Base-by-base conservation (phyloP, 2,113 vertebrate genomes). In the Redunca redunca region DNA sequence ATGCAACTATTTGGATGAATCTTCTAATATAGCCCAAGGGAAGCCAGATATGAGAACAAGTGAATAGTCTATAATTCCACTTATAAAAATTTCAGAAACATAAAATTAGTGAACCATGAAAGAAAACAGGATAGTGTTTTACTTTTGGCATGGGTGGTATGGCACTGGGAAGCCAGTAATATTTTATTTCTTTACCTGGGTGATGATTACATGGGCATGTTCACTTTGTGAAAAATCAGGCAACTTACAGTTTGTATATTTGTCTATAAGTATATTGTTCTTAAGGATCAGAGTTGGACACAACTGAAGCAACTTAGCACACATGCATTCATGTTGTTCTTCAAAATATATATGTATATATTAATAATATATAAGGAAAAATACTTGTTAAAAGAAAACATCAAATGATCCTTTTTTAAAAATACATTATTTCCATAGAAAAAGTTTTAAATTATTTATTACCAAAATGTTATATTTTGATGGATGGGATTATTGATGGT, bases 141-240 rank as follows among this genome's bases (percentile, higher is more conserved):
- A 58, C 46, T 95, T 95, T 87, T 43, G 71, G 21, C 6, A n/a
- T 64, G n/a, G 55, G 40, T 30, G 36, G 15, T 84, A 53, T 84
- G 90, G 21, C 12, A 77, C 16, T 91, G 28, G 16, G 25, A 78
- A n/a, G 1, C 9, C 13, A 64, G 26, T 91, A 87, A 19, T 93
- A 83, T 93, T 96, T 93, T 92, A 91, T 91, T 94, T 97, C 40
- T 91, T 93, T 26, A 89, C 28, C 28, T 93, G 17, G 48, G 40
- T 95, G 80, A 80, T 83, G 62, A 87, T 74, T 93, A 93, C 21
- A 71, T 43, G 25, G 16, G 17, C 13, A 88, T 58, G 12, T 77
- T 95, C 33, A 87, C 6, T 87, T 92, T 95, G 58, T 74, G 55
- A 96, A 94, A 83, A 86, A n/a, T 78, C 25, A 60, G n/a, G 43